A percentile compares a stretch with the other conserved stretches of the same genome.
Conservation (phyloP, 2,888 invertebrate species). For the Chelonus formosanus region DNA sequence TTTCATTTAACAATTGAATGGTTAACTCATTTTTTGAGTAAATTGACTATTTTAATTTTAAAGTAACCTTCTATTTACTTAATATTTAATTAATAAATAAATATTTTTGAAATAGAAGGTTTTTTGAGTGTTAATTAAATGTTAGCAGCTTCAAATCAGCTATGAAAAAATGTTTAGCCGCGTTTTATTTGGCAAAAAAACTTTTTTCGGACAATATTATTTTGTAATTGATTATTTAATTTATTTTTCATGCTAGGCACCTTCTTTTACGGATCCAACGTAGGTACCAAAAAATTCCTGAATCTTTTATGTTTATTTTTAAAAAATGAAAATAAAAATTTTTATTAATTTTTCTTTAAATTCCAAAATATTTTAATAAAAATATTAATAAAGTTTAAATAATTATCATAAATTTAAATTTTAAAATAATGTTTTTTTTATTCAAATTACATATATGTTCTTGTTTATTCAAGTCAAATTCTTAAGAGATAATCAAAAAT, state of each 20-base stretch:
- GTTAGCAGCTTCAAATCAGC: constrained; percentile 5
- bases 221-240: constrained; percentile 53
- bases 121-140: constrained; percentile 8
- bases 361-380: no score
- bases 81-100: not conserved
- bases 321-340: not conserved
- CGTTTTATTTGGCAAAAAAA: constrained; percentile 9
- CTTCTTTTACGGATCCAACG: constrained; percentile 64
- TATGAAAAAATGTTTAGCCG: not conserved
- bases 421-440: no score
- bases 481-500: no score
- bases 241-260: constrained; percentile 64
- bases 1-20: no score
- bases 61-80: constrained; percentile 9
- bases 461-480: no score
- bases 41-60: no score
- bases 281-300: constrained; percentile 56
- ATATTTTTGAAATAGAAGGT: not conserved
- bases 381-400: no score
- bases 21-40: constrained; percentile 7
- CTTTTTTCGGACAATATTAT: no score
- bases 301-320: constrained; percentile 18
- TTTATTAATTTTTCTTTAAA: not conserved
- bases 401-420: no score
- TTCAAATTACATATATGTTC: no score